Evolutionary conservation across 2,113 vertebrate species (phyloP).

Genomic region (Argyrosomus japonicus): DNA sequence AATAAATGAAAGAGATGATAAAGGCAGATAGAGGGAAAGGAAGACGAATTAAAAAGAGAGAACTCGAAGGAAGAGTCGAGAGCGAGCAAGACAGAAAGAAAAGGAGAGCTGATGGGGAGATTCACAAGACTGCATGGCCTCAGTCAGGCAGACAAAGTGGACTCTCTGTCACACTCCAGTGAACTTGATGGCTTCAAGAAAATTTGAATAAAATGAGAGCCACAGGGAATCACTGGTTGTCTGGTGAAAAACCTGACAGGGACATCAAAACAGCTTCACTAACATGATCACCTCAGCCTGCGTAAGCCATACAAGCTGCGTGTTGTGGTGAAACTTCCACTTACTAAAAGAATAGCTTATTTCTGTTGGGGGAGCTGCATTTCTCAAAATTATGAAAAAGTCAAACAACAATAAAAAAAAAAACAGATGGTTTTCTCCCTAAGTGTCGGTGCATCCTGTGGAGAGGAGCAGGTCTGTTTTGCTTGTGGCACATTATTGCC

Average conservation of each 20-base stretch:
- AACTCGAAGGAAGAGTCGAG: neutral
- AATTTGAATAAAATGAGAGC: conserved; percentile 14
- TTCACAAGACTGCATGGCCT: conserved; percentile 3
- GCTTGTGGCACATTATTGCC: neutral
- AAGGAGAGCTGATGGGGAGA: neutral
- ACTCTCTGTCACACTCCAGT: conserved; percentile 14
- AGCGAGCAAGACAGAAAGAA: neutral
- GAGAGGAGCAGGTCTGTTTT: neutral
- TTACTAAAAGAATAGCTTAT: conserved; percentile 26
- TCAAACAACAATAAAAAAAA: conserved; percentile 9
- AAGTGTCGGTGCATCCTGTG: neutral
- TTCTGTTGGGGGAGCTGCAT: conserved; percentile 28
- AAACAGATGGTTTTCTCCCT: neutral
- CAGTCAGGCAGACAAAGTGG: conserved; percentile 20
- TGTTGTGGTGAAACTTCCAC: neutral
- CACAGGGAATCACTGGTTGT: neutral
- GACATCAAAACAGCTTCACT: conserved; percentile 3
- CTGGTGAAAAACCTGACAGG: neutral
- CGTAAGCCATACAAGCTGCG: neutral
- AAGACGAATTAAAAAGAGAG: neutral
- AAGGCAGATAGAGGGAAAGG: too few relatives aligned
- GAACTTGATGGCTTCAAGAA: conserved; percentile 7
- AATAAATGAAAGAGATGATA: neutral
- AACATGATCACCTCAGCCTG: neutral
- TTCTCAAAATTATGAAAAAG: conserved; percentile 26